phyloP scores from a whole-genome alignment of 2,888 invertebrate genomes.

The Limulus polyphemus region DNA sequence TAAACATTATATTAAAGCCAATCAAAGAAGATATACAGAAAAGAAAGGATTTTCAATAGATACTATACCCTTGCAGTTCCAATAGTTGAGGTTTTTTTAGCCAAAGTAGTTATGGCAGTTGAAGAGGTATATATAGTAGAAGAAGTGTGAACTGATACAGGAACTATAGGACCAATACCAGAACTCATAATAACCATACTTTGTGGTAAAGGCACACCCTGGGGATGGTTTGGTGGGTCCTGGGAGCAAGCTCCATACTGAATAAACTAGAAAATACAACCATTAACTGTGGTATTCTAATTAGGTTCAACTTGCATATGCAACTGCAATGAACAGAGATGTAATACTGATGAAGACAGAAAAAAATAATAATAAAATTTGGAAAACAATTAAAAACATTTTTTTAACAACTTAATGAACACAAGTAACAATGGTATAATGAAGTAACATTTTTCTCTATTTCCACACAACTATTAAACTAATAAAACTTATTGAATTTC shows the following conservation, averaged over 20 bases:
- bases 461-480: too few relatives aligned
- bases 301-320: not conserved
- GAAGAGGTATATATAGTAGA: constrained; percentile 30
- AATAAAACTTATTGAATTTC: too few relatives aligned
- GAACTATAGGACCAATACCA: constrained; percentile 37
- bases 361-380: too few relatives aligned
- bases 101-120: constrained; percentile 36
- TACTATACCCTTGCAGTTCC: constrained; percentile 17
- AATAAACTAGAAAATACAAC: constrained; percentile 48
- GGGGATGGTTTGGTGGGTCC: constrained; percentile 73
- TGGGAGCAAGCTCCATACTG: constrained; percentile 78
- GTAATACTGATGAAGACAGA: too few relatives aligned
- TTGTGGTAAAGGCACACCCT: constrained; percentile 51
- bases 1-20: too few relatives aligned
- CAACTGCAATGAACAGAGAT: constrained; percentile 8
- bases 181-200: constrained; percentile 45
- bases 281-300: not conserved
- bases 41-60: not conserved
- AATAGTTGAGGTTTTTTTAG: constrained; percentile 42
- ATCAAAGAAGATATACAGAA: too few relatives aligned
- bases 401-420: too few relatives aligned
- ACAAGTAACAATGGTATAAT: too few relatives aligned
- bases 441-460: too few relatives aligned
- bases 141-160: constrained; percentile 45
- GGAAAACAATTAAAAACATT: too few relatives aligned